These are phyloP conservation scores for Condylostylus longicornis DNA, from an alignment of 1,140 invertebrate genomes.

Conservation along the genomic window DNA sequence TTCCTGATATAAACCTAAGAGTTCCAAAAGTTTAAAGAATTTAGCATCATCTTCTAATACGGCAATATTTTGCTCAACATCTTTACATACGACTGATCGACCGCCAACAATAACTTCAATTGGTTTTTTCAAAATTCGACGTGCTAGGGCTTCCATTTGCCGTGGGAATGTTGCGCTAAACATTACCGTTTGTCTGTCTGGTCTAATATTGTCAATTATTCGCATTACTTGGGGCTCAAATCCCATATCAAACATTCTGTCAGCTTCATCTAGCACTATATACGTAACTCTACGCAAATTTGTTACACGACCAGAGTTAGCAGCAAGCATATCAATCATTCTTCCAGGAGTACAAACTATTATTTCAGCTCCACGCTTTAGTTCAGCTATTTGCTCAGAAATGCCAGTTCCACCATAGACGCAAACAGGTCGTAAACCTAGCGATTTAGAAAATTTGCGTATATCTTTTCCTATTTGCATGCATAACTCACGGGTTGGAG, in stretches of 20 bases:
- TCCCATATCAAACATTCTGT: conserved; percentile 99
- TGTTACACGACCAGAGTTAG: conserved; percentile 92
- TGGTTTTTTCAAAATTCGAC: conserved; percentile 84
- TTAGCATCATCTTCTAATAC: conserved; percentile 94
- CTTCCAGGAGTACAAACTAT: conserved; percentile 98
- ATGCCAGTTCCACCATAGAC: conserved; percentile 92
- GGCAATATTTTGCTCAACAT: conserved; percentile 91
- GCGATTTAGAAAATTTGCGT: conserved; percentile 83
- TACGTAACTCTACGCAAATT: conserved; percentile 93
- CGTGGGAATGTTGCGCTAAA: conserved; percentile 98
- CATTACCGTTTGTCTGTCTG: conserved; percentile 95
- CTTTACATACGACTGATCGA: conserved; percentile 92
- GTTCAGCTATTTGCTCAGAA: conserved; percentile 75
- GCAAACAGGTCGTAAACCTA: conserved; percentile 79
- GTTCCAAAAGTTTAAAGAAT: conserved; percentile 91
- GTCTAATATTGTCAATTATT: conserved; percentile 93
- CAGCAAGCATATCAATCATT: conserved; percentile 99
- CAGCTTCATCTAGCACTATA: conserved; percentile 95
- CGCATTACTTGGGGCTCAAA: conserved; percentile 98
- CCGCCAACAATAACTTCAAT: conserved; percentile 99
- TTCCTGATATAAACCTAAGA: conserved; percentile 88
- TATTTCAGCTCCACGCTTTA: conserved; percentile 95
- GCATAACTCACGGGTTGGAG: conserved; percentile 93
- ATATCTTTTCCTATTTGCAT: conserved; percentile 98
- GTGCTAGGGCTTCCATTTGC: conserved; percentile 96